Conservation (phyloP, 1,140 invertebrate genomes). For the Diabrotica undecimpunctata region DNA sequence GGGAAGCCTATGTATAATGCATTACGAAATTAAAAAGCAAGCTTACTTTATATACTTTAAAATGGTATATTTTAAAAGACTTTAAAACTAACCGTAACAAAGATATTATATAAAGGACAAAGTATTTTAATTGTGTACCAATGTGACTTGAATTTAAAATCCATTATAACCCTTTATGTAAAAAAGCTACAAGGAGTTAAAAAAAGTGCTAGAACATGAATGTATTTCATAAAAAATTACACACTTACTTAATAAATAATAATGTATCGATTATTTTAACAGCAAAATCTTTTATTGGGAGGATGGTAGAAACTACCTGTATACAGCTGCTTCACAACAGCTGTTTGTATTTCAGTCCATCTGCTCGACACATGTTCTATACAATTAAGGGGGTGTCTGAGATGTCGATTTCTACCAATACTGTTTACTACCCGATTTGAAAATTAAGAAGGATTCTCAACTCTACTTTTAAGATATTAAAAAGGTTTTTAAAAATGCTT, state of each 20-base stretch:
- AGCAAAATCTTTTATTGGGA: constrained; percentile 2
- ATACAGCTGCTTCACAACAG: constrained; percentile 1
- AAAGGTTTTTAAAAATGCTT: no score
- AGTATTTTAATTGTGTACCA: not conserved
- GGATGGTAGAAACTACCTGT: constrained; percentile 1
- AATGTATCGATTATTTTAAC: not conserved
- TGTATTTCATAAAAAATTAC: no score
- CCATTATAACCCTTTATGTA: not conserved
- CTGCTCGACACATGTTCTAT: constrained; percentile 1
- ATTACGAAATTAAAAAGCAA: no score
- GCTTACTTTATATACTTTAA: no score
- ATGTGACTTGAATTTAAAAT: not conserved
- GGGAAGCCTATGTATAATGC: no score
- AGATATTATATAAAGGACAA: not conserved
- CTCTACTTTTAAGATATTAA: no score
- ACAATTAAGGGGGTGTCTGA: constrained; percentile 1
- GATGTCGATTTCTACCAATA: constrained; percentile 2
- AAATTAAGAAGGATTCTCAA: not conserved
- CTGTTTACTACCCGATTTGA: not conserved
- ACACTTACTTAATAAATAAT: not conserved
- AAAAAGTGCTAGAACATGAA: not conserved
- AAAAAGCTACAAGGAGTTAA: not conserved
- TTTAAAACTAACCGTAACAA: no score
- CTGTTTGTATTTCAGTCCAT: constrained; percentile 2
- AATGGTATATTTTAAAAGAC: no score